Conservation (phyloP, 2,113 vertebrate species). For the Pluvianellus socialis region DNA sequence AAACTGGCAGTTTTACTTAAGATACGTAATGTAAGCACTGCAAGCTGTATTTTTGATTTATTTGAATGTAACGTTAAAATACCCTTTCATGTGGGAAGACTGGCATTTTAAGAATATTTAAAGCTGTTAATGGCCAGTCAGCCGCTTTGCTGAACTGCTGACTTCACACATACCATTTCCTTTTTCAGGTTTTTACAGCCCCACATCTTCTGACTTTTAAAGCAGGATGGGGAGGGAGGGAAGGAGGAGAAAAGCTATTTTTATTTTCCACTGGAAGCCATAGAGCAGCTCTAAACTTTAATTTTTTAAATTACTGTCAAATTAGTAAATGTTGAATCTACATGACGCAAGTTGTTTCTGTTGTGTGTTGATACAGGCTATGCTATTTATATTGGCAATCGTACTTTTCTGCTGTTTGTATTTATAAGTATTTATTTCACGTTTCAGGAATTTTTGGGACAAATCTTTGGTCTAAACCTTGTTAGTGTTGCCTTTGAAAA, state of each 20-base stretch:
- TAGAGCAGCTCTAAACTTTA: not conserved
- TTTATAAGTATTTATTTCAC: not conserved
- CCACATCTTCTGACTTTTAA: slow-evolving; percentile 52
- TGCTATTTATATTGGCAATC: not conserved
- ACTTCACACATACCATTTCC: slow-evolving; percentile 68
- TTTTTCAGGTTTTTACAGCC: slow-evolving; percentile 66
- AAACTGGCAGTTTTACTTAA: not conserved
- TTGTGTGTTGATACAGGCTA: not conserved
- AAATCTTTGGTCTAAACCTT: not conserved
- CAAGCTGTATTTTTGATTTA: not conserved
- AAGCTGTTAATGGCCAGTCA: slow-evolving; percentile 51
- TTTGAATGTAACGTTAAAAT: slow-evolving; percentile 36
- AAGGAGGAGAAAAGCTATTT: slow-evolving; percentile 18
- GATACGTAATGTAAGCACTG: not conserved
- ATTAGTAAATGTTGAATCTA: not conserved
- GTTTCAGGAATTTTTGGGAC: not conserved
- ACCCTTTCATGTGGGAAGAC: slow-evolving; percentile 45
- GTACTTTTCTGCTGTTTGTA: not conserved
- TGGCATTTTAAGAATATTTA: slow-evolving; percentile 53
- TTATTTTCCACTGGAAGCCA: not conserved
- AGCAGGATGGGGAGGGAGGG: slow-evolving; percentile 8
- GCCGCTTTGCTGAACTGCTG: slow-evolving; percentile 56
- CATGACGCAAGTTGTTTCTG: not conserved
- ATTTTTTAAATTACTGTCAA: not conserved
- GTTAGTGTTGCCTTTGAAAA: not conserved